A percentile compares a stretch with the other conserved stretches of the same genome.
phyloP scores from a whole-genome alignment of 2,113 vertebrate genomes.

The Steatornis caripensis region DNA sequence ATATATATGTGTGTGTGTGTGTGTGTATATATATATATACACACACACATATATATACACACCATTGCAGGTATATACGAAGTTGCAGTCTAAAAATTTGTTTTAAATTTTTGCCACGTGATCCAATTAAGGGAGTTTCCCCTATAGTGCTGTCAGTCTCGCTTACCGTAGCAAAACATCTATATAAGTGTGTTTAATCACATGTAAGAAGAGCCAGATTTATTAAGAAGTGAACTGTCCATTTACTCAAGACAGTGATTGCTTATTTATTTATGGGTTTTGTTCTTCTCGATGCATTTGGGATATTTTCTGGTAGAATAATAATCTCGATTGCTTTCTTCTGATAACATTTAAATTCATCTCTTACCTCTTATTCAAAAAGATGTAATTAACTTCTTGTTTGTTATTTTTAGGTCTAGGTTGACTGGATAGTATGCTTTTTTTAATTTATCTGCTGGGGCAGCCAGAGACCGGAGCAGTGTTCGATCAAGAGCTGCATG shows the following conservation, averaged over 20 bases:
- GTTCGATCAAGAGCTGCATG: background rate
- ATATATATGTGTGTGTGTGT: too few species aligned
- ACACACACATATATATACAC: too few species aligned
- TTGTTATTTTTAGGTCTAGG: background rate
- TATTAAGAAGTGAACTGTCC: background rate
- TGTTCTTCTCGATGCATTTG: background rate
- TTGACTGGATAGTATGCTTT: background rate
- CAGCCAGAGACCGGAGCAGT: background rate
- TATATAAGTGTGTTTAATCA: background rate
- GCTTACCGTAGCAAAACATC: background rate
- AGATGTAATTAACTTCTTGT: background rate
- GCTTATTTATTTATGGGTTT: background rate
- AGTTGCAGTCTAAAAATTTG: background rate
- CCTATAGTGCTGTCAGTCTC: background rate
- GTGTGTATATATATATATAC: too few species aligned
- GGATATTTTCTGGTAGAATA: background rate
- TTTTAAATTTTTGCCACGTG: background rate
- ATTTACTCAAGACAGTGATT: background rate
- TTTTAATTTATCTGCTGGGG: background rate
- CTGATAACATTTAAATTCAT: background rate
- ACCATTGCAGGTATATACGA: rapidly evolving
- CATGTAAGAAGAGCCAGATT: background rate
- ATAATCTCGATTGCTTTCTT: background rate
- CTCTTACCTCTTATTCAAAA: background rate
- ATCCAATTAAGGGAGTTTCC: background rate